Percentiles rank a stretch among this genome's conserved stretches.
phyloP scores from a whole-genome alignment of 1,140 invertebrate species.

The Caerostris darwini region DNA sequence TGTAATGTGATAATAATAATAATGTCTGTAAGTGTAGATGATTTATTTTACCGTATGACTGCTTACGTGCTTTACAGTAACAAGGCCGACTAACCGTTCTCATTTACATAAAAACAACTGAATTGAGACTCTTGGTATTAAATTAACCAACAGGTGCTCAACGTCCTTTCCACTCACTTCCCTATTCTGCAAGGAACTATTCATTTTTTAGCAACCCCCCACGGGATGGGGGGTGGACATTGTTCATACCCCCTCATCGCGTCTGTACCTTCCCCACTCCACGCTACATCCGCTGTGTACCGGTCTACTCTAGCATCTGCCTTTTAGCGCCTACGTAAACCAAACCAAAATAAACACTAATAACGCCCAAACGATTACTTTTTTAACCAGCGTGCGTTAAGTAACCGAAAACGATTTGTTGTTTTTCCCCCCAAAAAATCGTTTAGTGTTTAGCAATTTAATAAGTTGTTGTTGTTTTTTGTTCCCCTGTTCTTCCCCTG shows the following conservation, averaged over 20 bases:
- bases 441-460: too few relatives aligned
- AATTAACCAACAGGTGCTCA: not conserved
- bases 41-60: not conserved
- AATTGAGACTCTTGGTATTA: not conserved
- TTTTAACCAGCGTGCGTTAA: too few relatives aligned
- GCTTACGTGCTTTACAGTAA: not conserved
- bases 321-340: not conserved
- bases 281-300: constrained; percentile 32
- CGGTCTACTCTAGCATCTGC: constrained; percentile 25
- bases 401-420: too few relatives aligned
- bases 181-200: constrained; percentile 38
- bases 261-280: not conserved
- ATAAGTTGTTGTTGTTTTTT: not conserved
- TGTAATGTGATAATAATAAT: too few relatives aligned
- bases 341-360: not conserved
- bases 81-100: not conserved
- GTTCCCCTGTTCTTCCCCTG: too few relatives aligned
- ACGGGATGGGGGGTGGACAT: not conserved
- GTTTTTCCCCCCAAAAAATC: too few relatives aligned
- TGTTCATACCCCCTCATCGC: not conserved
- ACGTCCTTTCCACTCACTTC: constrained; percentile 7
- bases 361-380: not conserved
- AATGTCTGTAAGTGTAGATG: too few relatives aligned
- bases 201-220: constrained; percentile 40
- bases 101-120: too few relatives aligned